Conservation (phyloP, 1,140 invertebrate species). For the Adoxophyes honmai region DNA sequence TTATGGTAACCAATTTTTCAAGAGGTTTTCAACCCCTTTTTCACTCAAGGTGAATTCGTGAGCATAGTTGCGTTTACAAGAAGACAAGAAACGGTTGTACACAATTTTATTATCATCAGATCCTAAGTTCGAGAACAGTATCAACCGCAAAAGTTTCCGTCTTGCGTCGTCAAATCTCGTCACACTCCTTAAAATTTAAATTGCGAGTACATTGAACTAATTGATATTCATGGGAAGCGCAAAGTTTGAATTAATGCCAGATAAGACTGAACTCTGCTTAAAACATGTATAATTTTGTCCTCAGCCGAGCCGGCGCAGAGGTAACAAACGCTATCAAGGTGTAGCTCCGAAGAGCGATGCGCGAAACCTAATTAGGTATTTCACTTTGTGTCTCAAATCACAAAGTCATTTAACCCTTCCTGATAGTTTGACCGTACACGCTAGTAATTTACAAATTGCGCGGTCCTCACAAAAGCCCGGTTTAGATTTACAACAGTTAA, state of each 20-base stretch:
- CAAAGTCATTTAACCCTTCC: not conserved
- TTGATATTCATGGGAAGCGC: slow-evolving; percentile 29
- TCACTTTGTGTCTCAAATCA: too few relatives aligned
- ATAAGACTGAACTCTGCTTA: slow-evolving; percentile 18
- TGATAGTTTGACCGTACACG: not conserved
- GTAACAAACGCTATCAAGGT: not conserved
- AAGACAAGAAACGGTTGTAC: too few relatives aligned
- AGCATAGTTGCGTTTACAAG: too few relatives aligned
- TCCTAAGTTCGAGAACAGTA: not conserved
- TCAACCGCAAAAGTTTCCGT: not conserved
- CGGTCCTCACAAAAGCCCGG: not conserved
- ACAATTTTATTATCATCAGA: too few relatives aligned
- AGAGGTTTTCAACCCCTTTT: slow-evolving; percentile 22
- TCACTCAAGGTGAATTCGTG: not conserved
- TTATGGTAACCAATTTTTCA: slow-evolving; percentile 37
- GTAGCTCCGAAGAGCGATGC: not conserved
- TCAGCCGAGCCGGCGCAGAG: not conserved
- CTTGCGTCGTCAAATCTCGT: slow-evolving; percentile 22
- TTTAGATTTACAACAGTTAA: slow-evolving; percentile 14
- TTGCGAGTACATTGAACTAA: slow-evolving; percentile 25
- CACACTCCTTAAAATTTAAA: slow-evolving; percentile 21
- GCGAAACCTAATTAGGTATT: not conserved
- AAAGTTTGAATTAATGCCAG: slow-evolving; percentile 34
- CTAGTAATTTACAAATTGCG: not conserved
- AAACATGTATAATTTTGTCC: not conserved